phyloP scores from a whole-genome alignment of 2,113 vertebrate genomes.

The Eublepharis macularius region DNA sequence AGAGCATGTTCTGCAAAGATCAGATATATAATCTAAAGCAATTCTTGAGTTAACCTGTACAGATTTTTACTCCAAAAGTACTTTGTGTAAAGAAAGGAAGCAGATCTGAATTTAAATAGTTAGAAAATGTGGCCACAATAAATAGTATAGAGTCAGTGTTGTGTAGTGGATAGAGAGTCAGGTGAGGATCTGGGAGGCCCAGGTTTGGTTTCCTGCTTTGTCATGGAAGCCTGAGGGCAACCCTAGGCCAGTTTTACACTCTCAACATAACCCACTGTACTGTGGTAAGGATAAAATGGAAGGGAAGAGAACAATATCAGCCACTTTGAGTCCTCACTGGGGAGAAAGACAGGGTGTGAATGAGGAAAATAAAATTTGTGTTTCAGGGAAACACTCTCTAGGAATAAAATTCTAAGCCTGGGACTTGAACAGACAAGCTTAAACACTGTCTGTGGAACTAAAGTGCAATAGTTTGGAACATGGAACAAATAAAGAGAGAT shows the following conservation, averaged over 20 bases:
- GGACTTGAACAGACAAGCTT: not conserved
- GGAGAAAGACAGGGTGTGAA: too few species aligned
- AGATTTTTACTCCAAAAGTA: not conserved
- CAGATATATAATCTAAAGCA: not conserved
- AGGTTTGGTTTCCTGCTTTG: too few species aligned
- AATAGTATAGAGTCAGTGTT: too few species aligned
- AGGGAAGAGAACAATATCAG: too few species aligned
- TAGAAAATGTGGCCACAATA: too few species aligned
- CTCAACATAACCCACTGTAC: too few species aligned
- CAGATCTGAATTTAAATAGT: not conserved
- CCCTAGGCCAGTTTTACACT: too few species aligned
- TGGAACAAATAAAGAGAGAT: not conserved
- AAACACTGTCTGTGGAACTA: not conserved
- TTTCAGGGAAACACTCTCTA: not conserved
- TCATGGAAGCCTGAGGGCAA: too few species aligned
- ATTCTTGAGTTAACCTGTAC: not conserved
- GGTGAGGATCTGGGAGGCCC: too few species aligned
- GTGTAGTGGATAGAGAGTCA: too few species aligned
- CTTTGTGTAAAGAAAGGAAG: not conserved
- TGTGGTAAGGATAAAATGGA: too few species aligned
- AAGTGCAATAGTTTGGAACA: not conserved
- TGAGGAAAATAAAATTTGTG: too few species aligned
- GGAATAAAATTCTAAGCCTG: not conserved
- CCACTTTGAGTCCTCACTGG: not conserved
- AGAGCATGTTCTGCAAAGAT: not conserved